These are phyloP conservation scores for Erythrolamprus reginae DNA, from an alignment of 2,113 vertebrate genomes.

Conservation along the genomic window DNA sequence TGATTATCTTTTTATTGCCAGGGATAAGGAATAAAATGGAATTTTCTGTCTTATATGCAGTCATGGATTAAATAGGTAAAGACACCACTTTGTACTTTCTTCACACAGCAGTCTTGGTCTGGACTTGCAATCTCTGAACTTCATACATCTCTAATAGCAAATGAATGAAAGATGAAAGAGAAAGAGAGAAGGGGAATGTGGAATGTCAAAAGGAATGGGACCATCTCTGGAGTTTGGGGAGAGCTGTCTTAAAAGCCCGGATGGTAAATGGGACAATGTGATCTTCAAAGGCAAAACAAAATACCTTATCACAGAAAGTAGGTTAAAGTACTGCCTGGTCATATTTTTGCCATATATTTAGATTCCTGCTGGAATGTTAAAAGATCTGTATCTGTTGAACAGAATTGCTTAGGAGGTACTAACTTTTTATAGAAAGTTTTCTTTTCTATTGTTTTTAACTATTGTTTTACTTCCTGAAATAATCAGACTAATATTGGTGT, in stretches of 20 bases:
- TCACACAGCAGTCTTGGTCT: neutral
- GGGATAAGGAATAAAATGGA: neutral
- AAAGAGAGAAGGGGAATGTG: neutral
- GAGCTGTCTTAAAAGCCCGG: neutral
- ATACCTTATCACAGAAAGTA: neutral
- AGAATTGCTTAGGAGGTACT: neutral
- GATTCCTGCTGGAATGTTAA: neutral
- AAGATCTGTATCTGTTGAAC: neutral
- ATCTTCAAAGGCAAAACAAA: neutral
- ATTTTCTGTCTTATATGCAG: neutral
- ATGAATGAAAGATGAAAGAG: neutral
- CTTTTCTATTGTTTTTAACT: neutral
- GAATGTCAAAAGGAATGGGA: neutral
- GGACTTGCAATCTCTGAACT: neutral
- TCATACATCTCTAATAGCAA: neutral
- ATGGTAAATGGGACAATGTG: neutral
- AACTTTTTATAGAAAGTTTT: neutral
- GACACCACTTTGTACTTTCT: neutral
- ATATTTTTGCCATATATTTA: neutral
- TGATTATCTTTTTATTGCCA: no score
- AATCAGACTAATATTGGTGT: conserved; percentile 17
- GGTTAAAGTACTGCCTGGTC: neutral
- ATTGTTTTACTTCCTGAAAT: neutral
- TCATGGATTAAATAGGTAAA: neutral
- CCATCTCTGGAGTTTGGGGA: neutral